These are phyloP conservation scores for Cynoglossus semilaevis DNA, from an alignment of 2,113 vertebrate genomes.

Conservation along the genomic window DNA sequence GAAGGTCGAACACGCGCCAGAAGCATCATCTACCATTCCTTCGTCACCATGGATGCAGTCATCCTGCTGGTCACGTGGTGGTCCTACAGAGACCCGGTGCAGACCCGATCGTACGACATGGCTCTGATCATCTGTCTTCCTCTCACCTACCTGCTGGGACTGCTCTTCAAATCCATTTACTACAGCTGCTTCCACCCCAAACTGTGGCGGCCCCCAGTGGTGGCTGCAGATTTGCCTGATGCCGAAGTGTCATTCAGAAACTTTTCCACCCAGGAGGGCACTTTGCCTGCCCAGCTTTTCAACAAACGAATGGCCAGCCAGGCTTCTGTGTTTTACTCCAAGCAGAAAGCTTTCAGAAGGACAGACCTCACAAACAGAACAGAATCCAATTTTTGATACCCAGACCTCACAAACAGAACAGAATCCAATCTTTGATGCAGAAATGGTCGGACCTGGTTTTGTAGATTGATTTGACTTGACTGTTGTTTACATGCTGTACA, in stretches of 20 bases:
- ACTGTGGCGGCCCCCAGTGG: constrained; percentile 46
- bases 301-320: constrained; percentile 74
- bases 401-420: background rate
- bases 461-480: too few species aligned
- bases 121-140: constrained; percentile 47
- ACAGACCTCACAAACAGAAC: background rate
- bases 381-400: constrained; percentile 1
- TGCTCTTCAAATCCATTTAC: constrained; percentile 80
- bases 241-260: constrained; percentile 27
- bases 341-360: background rate
- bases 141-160: constrained; percentile 76
- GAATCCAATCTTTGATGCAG: background rate
- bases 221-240: constrained; percentile 35
- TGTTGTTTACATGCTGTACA: too few species aligned
- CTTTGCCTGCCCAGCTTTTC: constrained; percentile 11
- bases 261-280: constrained; percentile 41
- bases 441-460: too few species aligned
- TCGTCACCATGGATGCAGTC: constrained; percentile 78
- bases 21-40: constrained; percentile 82
- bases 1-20: constrained; percentile 79
- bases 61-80: constrained; percentile 80
- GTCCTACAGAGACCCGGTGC: constrained; percentile 53
- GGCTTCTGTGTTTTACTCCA: constrained; percentile 61
- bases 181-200: constrained; percentile 85
- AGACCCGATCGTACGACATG: constrained; percentile 33